Conservation (phyloP, 2,797 vertebrate genomes). For the Epinephelus malabaricus region DNA sequence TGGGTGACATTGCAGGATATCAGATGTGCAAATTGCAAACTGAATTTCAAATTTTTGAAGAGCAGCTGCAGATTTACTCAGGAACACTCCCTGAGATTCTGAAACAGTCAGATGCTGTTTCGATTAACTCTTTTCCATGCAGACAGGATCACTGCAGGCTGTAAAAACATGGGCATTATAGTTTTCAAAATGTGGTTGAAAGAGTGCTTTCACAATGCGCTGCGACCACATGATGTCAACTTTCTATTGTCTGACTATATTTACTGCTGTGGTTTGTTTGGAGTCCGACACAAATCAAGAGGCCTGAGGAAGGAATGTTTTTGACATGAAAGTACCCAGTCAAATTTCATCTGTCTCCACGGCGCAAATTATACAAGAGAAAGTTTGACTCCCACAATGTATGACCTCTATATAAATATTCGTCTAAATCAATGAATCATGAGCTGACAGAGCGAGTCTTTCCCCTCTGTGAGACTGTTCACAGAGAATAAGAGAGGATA, state of each 20-base stretch:
- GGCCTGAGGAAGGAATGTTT: constrained; percentile 2
- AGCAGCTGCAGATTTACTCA: not conserved
- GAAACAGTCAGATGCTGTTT: not conserved
- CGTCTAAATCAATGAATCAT: not conserved
- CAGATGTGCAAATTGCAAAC: not conserved
- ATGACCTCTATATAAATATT: not conserved
- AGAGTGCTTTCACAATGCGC: constrained; percentile 15
- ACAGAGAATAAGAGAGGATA: too few species aligned
- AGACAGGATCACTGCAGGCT: not conserved
- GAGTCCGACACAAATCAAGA: constrained; percentile 14
- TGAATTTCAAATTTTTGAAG: not conserved
- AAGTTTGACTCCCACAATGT: not conserved
- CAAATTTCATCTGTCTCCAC: not conserved
- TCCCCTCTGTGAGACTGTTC: not conserved
- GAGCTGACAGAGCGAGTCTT: not conserved
- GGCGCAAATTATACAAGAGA: not conserved
- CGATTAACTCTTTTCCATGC: not conserved
- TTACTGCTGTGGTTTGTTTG: constrained; percentile 28
- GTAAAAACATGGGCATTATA: constrained; percentile 8
- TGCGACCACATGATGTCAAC: constrained; percentile 40
- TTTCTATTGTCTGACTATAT: constrained; percentile 40
- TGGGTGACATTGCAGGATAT: not conserved
- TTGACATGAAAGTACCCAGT: not conserved
- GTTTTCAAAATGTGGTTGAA: constrained; percentile 9
- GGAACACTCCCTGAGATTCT: not conserved